phyloP scores from a whole-genome alignment of 2,888 invertebrate genomes.

The Sipha maydis region DNA sequence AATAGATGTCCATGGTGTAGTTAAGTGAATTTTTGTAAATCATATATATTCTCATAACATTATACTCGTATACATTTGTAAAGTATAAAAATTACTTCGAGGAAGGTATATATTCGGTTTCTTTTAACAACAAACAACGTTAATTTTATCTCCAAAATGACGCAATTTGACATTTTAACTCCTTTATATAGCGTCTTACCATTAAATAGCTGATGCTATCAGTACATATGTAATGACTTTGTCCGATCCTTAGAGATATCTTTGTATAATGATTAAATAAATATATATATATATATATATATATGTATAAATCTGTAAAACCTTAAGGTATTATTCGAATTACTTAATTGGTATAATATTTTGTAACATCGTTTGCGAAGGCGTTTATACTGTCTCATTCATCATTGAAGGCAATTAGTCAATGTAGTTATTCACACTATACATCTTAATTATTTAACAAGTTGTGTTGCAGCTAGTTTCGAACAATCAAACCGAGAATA shows the following conservation, averaged over 20 bases:
- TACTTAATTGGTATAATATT: neutral
- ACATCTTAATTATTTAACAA: no score
- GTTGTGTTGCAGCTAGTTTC: neutral
- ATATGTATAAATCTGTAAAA: neutral
- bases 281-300: no score
- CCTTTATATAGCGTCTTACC: no score
- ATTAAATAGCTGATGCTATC: slow-evolving; percentile 1
- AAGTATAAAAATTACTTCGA: neutral
- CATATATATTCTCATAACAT: no score
- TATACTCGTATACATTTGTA: no score
- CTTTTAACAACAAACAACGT: neutral
- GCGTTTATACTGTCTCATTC: neutral
- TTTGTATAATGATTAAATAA: neutral
- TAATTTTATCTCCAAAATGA: neutral
- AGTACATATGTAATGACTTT: neutral
- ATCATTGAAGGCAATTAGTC: neutral
- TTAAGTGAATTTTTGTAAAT: no score
- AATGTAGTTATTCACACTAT: neutral
- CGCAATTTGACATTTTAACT: neutral
- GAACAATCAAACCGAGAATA: neutral
- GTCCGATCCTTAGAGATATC: neutral
- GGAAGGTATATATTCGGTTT: neutral
- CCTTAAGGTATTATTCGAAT: neutral
- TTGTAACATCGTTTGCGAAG: neutral
- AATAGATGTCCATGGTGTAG: no score